These are phyloP conservation scores for Caradrina kadenii DNA, from an alignment of 2,888 invertebrate genomes.

Conservation along the genomic window DNA sequence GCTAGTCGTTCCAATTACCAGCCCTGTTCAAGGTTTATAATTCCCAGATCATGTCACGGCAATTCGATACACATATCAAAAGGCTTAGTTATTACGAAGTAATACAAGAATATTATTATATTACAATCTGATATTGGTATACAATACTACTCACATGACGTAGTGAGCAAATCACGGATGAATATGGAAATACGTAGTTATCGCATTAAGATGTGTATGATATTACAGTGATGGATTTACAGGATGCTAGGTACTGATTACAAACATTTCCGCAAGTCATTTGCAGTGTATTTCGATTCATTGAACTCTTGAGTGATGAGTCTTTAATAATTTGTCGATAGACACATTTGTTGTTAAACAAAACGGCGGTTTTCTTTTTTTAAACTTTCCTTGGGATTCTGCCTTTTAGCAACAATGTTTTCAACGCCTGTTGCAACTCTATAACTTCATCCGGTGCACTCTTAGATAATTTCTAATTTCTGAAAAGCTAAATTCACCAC, in stretches of 20 bases:
- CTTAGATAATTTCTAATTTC: constrained; percentile 44
- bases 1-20: constrained; percentile 53
- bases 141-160: constrained; percentile 34
- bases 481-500: constrained; percentile 53
- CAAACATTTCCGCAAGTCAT: constrained; percentile 37
- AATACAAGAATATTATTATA: constrained; percentile 37
- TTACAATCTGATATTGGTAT: constrained; percentile 19
- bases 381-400: no score
- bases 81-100: constrained; percentile 24
- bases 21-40: constrained; percentile 53
- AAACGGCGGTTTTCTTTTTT: no score
- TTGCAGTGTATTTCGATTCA: constrained; percentile 33
- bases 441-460: constrained; percentile 31
- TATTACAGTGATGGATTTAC: constrained; percentile 27
- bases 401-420: no score
- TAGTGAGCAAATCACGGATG: constrained; percentile 20
- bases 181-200: constrained; percentile 37
- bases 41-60: constrained; percentile 50
- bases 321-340: constrained; percentile 8
- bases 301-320: constrained; percentile 14
- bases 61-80: constrained; percentile 50
- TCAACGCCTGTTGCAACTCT: not conserved
- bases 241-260: constrained; percentile 37
- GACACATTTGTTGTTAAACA: not conserved
- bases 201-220: constrained; percentile 16